Evolutionary conservation across 2,888 invertebrate genomes (phyloP).

Genomic region (Lithophane socia): DNA sequence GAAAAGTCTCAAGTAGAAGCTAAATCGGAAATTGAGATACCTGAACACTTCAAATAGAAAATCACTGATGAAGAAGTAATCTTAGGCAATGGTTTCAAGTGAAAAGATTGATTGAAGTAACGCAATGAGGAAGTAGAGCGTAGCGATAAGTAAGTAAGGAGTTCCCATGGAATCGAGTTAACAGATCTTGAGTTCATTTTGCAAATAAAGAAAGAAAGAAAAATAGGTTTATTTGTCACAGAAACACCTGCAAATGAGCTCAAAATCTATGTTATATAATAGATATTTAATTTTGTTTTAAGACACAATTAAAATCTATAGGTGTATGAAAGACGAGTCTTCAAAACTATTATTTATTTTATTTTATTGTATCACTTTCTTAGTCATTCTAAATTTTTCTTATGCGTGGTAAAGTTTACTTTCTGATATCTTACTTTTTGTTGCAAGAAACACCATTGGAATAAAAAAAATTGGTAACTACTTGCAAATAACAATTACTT

Average conservation of each 20-base stretch:
- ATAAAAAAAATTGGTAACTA: too few relatives aligned
- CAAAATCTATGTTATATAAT: too few relatives aligned
- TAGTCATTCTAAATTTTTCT: not conserved
- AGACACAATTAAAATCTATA: not conserved
- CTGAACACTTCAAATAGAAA: not conserved
- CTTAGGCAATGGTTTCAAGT: not conserved
- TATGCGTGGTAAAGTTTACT: not conserved
- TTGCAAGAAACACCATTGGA: not conserved
- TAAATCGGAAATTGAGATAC: not conserved
- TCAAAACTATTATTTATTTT: not conserved
- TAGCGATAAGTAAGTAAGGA: not conserved
- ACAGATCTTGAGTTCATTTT: not conserved
- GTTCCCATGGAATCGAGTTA: not conserved
- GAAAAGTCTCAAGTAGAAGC: not conserved
- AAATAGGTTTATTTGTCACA: too few relatives aligned
- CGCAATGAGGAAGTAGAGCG: constrained; percentile 6
- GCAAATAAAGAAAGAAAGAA: too few relatives aligned
- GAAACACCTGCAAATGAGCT: too few relatives aligned
- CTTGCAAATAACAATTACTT: too few relatives aligned
- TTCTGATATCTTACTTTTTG: not conserved
- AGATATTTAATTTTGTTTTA: too few relatives aligned
- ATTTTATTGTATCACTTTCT: not conserved
- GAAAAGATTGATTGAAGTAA: constrained; percentile 17
- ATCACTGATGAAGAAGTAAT: not conserved
- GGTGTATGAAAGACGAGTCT: too few relatives aligned